These are phyloP conservation scores for Brachystomella parvula DNA, from an alignment of 1,140 invertebrate species.

Conservation along the genomic window DNA sequence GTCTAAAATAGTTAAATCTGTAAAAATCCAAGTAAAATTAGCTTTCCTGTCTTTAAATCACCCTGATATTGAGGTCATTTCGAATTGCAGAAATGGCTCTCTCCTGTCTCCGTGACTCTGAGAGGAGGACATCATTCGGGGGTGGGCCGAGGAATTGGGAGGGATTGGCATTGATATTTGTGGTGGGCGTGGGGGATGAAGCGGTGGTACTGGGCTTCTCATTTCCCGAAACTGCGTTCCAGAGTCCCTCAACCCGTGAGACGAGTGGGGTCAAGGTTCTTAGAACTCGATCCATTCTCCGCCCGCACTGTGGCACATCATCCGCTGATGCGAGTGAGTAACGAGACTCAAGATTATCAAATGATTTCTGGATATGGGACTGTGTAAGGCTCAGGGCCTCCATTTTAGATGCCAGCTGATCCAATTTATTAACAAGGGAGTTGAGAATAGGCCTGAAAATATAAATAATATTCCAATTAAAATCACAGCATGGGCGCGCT, in stretches of 20 bases:
- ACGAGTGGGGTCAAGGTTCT: slow-evolving; percentile 38
- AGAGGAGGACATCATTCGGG: slow-evolving; percentile 59
- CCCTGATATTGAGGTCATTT: slow-evolving; percentile 54
- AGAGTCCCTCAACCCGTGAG: slow-evolving; percentile 35
- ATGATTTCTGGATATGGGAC: slow-evolving; percentile 34
- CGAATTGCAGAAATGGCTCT: slow-evolving; percentile 78
- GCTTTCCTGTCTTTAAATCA: slow-evolving; percentile 11
- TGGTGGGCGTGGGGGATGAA: slow-evolving; percentile 16
- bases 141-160: slow-evolving; percentile 30
- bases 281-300: slow-evolving; percentile 35
- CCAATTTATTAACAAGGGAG: slow-evolving; percentile 33
- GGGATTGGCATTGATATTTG: slow-evolving; percentile 24
- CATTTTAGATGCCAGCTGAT: slow-evolving; percentile 28
- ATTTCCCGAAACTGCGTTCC: slow-evolving; percentile 30
- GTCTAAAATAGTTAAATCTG: slow-evolving; percentile 30
- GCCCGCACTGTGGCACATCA: slow-evolving; percentile 36
- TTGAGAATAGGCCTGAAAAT: slow-evolving; percentile 32
- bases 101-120: slow-evolving; percentile 75
- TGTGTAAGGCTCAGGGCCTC: slow-evolving; percentile 26
- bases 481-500: too few relatives aligned
- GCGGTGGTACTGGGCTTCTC: neutral
- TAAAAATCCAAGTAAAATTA: neutral
- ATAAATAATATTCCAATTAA: too few relatives aligned
- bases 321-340: slow-evolving; percentile 31
- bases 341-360: slow-evolving; percentile 33